A percentile compares a stretch with the other conserved stretches of the same genome.
phyloP scores from a whole-genome alignment of 2,113 vertebrate species.

The Miniopterus natalensis region DNA sequence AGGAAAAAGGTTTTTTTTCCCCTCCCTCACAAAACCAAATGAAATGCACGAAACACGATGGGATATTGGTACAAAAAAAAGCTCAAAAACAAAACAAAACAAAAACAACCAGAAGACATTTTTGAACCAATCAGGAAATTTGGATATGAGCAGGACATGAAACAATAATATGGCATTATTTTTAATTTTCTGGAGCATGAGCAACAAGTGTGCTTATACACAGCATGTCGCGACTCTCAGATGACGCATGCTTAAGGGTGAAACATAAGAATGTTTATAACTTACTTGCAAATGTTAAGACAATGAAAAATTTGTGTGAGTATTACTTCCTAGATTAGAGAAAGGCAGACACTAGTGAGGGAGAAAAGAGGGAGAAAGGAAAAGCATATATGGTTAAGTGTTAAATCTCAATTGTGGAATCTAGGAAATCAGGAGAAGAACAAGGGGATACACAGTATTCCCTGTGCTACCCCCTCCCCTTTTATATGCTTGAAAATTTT shows the following conservation, averaged over 20 bases:
- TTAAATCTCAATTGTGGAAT: background rate
- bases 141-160: background rate
- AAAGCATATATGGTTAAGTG: background rate
- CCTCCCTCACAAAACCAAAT: background rate
- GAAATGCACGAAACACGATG: background rate
- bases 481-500: background rate
- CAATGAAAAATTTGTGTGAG: background rate
- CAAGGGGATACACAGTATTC: background rate
- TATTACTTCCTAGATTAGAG: background rate
- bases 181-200: constrained; percentile 17
- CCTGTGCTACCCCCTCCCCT: background rate
- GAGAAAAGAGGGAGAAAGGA: background rate
- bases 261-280: constrained; percentile 43
- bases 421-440: background rate
- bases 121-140: background rate
- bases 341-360: background rate
- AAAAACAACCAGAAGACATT: background rate
- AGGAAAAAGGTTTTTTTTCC: background rate
- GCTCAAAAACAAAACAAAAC: too few relatives aligned
- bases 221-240: background rate
- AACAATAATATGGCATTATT: background rate
- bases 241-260: background rate
- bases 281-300: background rate
- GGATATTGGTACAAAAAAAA: background rate
- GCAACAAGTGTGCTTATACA: background rate